A percentile compares a stretch with the other conserved stretches of the same genome.
Conservation (phyloP, 1,140 invertebrate genomes). For the Lasioglossum baleicum region DNA sequence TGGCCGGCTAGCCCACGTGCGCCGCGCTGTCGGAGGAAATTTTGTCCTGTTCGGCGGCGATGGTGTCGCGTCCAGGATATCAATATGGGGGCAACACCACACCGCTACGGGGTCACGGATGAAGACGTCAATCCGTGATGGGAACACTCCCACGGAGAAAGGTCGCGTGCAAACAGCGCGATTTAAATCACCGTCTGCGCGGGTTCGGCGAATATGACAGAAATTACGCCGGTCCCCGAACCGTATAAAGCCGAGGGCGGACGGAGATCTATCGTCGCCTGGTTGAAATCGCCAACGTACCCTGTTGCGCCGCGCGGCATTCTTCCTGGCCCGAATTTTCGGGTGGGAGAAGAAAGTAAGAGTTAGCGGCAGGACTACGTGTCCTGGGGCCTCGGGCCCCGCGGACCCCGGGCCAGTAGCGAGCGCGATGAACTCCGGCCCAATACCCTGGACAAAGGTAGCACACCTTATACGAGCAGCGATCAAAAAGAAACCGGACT, state of each 20-base stretch:
- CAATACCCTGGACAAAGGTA: not conserved
- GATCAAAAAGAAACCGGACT: too few species aligned
- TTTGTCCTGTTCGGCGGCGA: not conserved
- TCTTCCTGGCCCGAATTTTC: conserved; percentile 6
- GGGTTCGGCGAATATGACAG: conserved; percentile 34
- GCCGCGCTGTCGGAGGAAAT: not conserved
- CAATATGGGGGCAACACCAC: conserved; percentile 1
- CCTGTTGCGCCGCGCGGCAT: conserved; percentile 7
- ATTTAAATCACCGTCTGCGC: conserved; percentile 36
- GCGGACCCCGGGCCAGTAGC: not conserved
- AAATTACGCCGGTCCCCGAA: conserved; percentile 49
- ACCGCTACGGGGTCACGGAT: conserved; percentile 32
- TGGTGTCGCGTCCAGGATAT: not conserved
- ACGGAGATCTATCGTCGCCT: conserved; percentile 63
- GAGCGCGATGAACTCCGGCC: not conserved
- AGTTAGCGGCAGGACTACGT: conserved; percentile 1
- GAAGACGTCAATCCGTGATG: conserved; percentile 61
- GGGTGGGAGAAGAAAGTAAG: conserved; percentile 23
- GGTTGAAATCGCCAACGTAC: conserved; percentile 59
- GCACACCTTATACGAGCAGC: too few species aligned
- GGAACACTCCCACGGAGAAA: conserved; percentile 30
- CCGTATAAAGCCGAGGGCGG: conserved; percentile 53
- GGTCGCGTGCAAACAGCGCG: conserved; percentile 13
- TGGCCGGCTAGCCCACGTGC: conserved; percentile 52
- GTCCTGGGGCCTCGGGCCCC: not conserved